Conservation (phyloP, 2,113 vertebrate species). For the Paracanthobrama guichenoti region DNA sequence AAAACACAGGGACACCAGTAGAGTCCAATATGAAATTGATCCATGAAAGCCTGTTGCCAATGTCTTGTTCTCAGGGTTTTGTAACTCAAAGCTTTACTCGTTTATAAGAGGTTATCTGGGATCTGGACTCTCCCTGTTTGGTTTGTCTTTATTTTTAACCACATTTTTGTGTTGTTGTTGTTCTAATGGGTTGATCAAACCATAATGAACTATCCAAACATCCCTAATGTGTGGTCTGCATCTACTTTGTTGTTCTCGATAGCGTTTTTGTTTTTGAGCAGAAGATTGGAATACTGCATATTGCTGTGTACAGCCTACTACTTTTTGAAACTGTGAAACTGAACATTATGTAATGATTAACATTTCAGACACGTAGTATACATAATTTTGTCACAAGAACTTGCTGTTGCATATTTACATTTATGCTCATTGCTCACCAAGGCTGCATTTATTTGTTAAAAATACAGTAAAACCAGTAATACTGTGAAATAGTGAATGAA, state of each 20-base stretch:
- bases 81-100: constrained; percentile 43
- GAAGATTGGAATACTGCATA: too few species aligned
- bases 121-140: constrained; percentile 3
- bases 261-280: not conserved
- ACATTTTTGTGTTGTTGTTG: not conserved
- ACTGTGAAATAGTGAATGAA: too few species aligned
- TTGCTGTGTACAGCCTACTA: not conserved
- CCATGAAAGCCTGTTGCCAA: constrained; percentile 22
- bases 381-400: not conserved
- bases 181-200: constrained; percentile 20
- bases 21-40: constrained; percentile 49
- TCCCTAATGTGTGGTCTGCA: not conserved
- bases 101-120: constrained; percentile 26
- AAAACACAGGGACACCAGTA: not conserved
- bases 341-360: not conserved
- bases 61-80: constrained; percentile 44
- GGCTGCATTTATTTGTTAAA: not conserved
- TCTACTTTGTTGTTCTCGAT: constrained; percentile 14
- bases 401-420: not conserved
- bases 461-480: not conserved
- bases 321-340: not conserved
- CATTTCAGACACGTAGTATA: not conserved
- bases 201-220: constrained; percentile 20
- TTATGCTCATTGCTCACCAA: not conserved
- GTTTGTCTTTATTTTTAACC: constrained; percentile 3